phyloP scores from a whole-genome alignment of 2,888 invertebrate genomes.

The Sceliomorpha sp. region DNA sequence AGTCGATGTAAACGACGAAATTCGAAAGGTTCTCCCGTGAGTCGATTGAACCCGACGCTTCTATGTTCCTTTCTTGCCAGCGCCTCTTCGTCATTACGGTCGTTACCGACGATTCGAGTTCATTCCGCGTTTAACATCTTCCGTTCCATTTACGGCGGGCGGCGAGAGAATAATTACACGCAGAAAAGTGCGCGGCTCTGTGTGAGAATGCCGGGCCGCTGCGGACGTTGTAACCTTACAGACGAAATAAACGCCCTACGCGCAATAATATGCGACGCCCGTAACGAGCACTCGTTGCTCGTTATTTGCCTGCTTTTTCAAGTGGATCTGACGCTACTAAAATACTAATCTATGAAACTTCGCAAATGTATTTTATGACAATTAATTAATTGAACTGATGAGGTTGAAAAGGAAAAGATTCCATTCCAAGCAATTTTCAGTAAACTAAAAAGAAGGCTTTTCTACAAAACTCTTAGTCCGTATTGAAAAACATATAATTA shows the following conservation, averaged over 20 bases:
- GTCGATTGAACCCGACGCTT: conserved; percentile 19
- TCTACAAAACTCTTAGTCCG: too few relatives aligned
- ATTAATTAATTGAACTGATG: too few relatives aligned
- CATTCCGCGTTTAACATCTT: conserved; percentile 65
- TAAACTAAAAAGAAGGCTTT: too few relatives aligned
- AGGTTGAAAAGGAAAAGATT: too few relatives aligned
- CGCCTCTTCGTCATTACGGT: conserved; percentile 41
- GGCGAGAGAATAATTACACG: conserved; percentile 65
- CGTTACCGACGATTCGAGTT: conserved; percentile 47
- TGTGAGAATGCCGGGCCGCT: conserved; percentile 56
- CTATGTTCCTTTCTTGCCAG: conserved; percentile 26
- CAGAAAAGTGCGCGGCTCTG: conserved; percentile 39
- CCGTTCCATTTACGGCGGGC: conserved; percentile 67
- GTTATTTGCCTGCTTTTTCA: conserved; percentile 35
- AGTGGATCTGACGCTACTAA: too few relatives aligned
- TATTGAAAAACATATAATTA: too few relatives aligned
- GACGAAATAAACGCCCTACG: conserved; percentile 49
- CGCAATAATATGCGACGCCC: conserved; percentile 23
- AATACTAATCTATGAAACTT: too few relatives aligned
- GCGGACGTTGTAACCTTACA: conserved; percentile 43
- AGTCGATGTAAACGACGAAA: too few relatives aligned
- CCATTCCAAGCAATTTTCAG: too few relatives aligned
- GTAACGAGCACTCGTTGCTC: conserved; percentile 28
- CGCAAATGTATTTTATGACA: too few relatives aligned
- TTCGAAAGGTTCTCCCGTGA: neutral